These are phyloP conservation scores for Dryocosmus kuriphilus DNA, from an alignment of 2,888 invertebrate genomes.

Conservation along the genomic window DNA sequence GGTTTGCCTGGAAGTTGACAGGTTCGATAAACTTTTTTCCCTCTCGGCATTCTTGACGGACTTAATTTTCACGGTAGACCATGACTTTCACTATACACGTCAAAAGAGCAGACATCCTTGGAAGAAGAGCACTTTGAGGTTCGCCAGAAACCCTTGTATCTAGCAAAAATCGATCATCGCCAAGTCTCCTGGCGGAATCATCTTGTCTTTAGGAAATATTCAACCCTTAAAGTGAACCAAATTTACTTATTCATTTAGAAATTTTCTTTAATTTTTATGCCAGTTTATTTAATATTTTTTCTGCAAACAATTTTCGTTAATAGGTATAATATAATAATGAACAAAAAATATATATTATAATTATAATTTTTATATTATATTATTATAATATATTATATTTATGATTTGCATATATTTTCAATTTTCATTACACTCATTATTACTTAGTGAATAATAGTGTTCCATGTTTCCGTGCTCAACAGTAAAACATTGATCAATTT, in stretches of 20 bases:
- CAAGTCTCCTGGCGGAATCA: conserved; percentile 11
- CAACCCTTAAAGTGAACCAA: not conserved
- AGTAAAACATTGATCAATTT: no score
- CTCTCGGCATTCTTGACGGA: conserved; percentile 56
- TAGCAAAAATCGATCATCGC: conserved; percentile 20
- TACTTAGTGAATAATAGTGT: no score
- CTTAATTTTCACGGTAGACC: conserved; percentile 54
- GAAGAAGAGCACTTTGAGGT: conserved; percentile 30
- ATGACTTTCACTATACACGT: conserved; percentile 42
- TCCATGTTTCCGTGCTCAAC: no score
- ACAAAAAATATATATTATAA: no score
- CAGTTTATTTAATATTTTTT: not conserved
- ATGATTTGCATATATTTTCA: no score
- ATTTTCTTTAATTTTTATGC: not conserved
- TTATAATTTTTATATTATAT: no score
- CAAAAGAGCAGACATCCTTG: conserved; percentile 42
- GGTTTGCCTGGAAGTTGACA: conserved; percentile 65
- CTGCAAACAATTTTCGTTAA: not conserved
- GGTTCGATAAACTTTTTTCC: conserved; percentile 66
- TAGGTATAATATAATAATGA: no score
- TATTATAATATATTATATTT: no score
- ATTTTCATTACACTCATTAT: no score
- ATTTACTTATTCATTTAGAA: not conserved
- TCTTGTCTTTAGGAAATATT: conserved; percentile 14
- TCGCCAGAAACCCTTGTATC: conserved; percentile 1